Percentiles rank a stretch among this genome's conserved stretches.
phyloP scores from a whole-genome alignment of 2,113 vertebrate species.

The Myotis davidii region DNA sequence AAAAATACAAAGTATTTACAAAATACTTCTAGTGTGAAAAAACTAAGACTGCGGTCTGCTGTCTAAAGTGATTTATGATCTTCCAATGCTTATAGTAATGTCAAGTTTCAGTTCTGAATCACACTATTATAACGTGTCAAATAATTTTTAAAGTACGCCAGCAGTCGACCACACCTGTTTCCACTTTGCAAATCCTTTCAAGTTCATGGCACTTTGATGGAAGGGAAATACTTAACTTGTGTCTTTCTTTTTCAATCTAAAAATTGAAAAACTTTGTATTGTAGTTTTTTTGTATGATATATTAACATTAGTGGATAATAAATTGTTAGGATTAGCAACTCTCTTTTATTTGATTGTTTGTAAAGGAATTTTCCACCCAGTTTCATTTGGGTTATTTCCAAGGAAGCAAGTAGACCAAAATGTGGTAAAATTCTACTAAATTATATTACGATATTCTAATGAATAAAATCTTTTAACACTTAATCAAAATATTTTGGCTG shows the following conservation, averaged over 20 bases:
- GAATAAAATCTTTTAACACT: slow-evolving; percentile 47
- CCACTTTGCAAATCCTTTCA: slow-evolving; percentile 85
- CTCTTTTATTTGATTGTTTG: slow-evolving; percentile 52
- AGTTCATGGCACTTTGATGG: slow-evolving; percentile 81
- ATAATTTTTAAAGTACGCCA: slow-evolving; percentile 82
- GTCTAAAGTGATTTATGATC: slow-evolving; percentile 88
- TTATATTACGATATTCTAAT: not conserved
- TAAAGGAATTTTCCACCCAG: slow-evolving; percentile 31
- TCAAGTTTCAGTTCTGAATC: slow-evolving; percentile 83
- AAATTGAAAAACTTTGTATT: slow-evolving; percentile 71
- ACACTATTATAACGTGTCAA: slow-evolving; percentile 84
- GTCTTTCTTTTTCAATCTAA: slow-evolving; percentile 77
- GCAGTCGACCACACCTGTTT: slow-evolving; percentile 87
- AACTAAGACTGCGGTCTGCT: slow-evolving; percentile 73
- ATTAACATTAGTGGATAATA: slow-evolving; percentile 46
- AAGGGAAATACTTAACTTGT: slow-evolving; percentile 79
- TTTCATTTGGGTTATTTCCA: slow-evolving; percentile 61
- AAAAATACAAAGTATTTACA: slow-evolving; percentile 71
- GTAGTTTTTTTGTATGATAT: slow-evolving; percentile 41
- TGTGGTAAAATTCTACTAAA: slow-evolving; percentile 47
- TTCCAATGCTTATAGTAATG: slow-evolving; percentile 83
- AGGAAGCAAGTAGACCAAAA: slow-evolving; percentile 36
- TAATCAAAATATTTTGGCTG: slow-evolving; percentile 47
- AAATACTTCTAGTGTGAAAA: slow-evolving; percentile 74
- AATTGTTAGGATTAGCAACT: slow-evolving; percentile 42